Base-by-base conservation (phyloP, 2,888 invertebrate genomes). In the Esperia sulphurella region DNA sequence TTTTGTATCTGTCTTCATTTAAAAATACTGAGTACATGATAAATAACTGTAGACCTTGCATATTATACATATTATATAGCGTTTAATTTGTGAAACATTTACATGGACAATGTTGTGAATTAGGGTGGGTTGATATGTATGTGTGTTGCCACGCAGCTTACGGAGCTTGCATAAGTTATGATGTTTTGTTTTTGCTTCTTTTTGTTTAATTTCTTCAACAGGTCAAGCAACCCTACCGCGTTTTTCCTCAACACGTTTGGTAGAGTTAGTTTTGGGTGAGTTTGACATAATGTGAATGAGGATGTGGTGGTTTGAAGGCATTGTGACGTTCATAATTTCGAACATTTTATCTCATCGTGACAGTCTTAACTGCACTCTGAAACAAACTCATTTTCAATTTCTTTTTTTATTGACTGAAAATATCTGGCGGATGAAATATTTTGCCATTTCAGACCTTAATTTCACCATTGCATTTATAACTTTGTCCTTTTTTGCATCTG, bases 191-290 rank as follows among this genome's bases (percentile, higher is more conserved):
- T 81, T 81, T 84, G 81, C 79, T 82, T 79, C 72, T 83, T 88
- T 86, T 84, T 84, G 83, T 84, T 85, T 85, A 83, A 91, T 92
- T 92, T 93, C 89, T 93, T 91, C 93, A 93, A 93, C 91, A 92
- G 92, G 91, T 91, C 92, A 92, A 91, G 91, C 87, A 92, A 91
- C 87, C 91, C 92, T 84, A 91, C 92, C 84, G 91, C 92, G 90
- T 92, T 93, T 92, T 90, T 93, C 90, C 91, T 92, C 91, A 92
- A 93, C 91, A 92, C 92, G 83, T 91, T 93, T 86, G 90, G 91
- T 90, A 90, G 91, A 89, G 91, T 92, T 88, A 91, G 92, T 85
- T 92, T 93, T 86, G 93, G 94, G 94, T 94, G 93, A 92, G 93
- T 93, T 84, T 84, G 82, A 76, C 80, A 84, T 85, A 83, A 84